Evolutionary conservation across 2,113 vertebrate genomes (phyloP).

Genomic region (Gnathonemus longibarbis): DNA sequence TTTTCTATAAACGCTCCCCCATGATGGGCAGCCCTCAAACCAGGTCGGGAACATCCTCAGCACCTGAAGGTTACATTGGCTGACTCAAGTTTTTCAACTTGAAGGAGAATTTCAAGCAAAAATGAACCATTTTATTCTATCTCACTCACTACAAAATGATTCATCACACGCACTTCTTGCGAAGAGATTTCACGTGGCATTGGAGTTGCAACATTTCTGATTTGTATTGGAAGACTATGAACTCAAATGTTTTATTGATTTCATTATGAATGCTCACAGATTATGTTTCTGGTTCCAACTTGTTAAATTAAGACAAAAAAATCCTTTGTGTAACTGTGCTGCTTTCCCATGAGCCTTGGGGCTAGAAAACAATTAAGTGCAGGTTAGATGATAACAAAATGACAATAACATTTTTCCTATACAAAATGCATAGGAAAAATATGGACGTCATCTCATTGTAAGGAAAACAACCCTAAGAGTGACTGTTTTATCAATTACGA

Average conservation of each 20-base stretch:
- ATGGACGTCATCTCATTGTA: background rate
- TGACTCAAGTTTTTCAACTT: slow-evolving; percentile 32
- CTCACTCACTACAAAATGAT: background rate
- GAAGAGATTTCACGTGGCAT: background rate
- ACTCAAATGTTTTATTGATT: background rate
- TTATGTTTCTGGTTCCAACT: background rate
- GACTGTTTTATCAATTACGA: background rate
- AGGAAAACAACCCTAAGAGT: background rate
- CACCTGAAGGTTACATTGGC: background rate
- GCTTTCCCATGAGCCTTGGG: background rate
- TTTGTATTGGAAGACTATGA: background rate
- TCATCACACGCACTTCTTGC: background rate
- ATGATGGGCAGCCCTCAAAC: background rate
- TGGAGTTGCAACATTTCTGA: background rate
- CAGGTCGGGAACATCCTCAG: background rate
- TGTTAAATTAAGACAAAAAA: background rate
- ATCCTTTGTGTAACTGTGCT: background rate
- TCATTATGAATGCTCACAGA: background rate
- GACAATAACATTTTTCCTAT: background rate
- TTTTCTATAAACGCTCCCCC: background rate
- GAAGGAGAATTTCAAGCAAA: background rate
- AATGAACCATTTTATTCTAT: background rate
- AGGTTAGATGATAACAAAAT: background rate
- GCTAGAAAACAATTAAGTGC: background rate
- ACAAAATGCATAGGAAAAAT: background rate